Evolutionary conservation across 1,140 invertebrate genomes (phyloP), one percentile per base, ranked within the genome.

Genomic region (Drosophila nebulosa): DNA sequence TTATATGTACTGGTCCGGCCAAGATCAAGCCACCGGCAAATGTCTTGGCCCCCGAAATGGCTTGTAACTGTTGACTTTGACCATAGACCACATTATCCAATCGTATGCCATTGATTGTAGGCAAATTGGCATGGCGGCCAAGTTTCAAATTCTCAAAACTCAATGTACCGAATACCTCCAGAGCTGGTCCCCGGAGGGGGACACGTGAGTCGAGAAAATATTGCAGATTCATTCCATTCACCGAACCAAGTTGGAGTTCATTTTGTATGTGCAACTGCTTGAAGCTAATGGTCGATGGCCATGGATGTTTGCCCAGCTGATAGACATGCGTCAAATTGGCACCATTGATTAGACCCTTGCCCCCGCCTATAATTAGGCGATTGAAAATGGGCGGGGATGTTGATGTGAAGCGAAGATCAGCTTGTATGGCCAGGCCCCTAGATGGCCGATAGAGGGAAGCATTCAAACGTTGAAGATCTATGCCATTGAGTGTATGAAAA

Each of bases 81-180:
- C 55, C 66, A 0, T 77, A 65, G 3, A 90, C 71, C 7, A 88
- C 46, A 27, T 72, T 67, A 9, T 85, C 70, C 62, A 91, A 36
- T 1, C 52, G 10, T 14, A 91, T 81, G 3, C 55, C 71, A 30
- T 91, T 91, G 3, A 91, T 90, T 12, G 61, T 74, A 6, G 73
- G 73, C 21, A 91, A 5, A 0, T 76, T 30, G 0, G 59, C 27
- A 0, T 70, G 50, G 3, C 72, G 64, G 5, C 71, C 69, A n/a
- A 90, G 63, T 18, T 69, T 32, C 5, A 91, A 63, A 1, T 89
- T 50, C 56, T 90, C 83, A 30, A 91, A 91, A n/a, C 18, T 76
- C 5, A 91, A 56, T 2, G 50, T 35, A 4, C 89, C 90, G 22
- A 88, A 85, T 0, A 85, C 62, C 58, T 90, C 89, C 32, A 85